A percentile compares a stretch with the other conserved stretches of the same genome.
Conservation (phyloP, 1,140 invertebrate species). For the Triops cancriformis region DNA sequence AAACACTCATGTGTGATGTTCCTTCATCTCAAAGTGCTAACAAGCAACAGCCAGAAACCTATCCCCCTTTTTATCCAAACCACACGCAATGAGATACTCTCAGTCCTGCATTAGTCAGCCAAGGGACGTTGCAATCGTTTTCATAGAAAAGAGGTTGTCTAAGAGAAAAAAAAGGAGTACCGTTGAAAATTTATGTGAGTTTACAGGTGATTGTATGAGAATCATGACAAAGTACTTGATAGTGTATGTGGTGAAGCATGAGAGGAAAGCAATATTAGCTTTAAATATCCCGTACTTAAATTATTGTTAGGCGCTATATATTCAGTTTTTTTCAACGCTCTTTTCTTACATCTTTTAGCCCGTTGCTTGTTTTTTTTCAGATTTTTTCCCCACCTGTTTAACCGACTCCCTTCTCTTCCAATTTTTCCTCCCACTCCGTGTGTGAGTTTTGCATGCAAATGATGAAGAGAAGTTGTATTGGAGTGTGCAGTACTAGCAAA, state of each 20-base stretch:
- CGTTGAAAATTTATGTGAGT: not conserved
- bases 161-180: not conserved
- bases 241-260: not conserved
- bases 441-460: not conserved
- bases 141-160: not conserved
- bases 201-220: not conserved
- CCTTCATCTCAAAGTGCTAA: constrained; percentile 6
- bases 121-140: constrained; percentile 6
- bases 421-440: too few relatives aligned
- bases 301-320: not conserved
- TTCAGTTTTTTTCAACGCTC: not conserved
- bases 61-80: not conserved
- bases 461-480: not conserved
- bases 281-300: constrained; percentile 14
- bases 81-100: constrained; percentile 13
- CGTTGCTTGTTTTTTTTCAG: not conserved
- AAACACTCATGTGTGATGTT: not conserved
- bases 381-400: not conserved
- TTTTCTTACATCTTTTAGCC: not conserved
- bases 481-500: not conserved
- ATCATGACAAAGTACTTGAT: not conserved
- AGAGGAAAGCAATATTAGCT: not conserved
- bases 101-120: constrained; percentile 12
- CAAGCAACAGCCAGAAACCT: not conserved
- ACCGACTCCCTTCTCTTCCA: not conserved